Base-by-base conservation (phyloP, 1,140 invertebrate genomes). In the Drosophila carrolli region DNA sequence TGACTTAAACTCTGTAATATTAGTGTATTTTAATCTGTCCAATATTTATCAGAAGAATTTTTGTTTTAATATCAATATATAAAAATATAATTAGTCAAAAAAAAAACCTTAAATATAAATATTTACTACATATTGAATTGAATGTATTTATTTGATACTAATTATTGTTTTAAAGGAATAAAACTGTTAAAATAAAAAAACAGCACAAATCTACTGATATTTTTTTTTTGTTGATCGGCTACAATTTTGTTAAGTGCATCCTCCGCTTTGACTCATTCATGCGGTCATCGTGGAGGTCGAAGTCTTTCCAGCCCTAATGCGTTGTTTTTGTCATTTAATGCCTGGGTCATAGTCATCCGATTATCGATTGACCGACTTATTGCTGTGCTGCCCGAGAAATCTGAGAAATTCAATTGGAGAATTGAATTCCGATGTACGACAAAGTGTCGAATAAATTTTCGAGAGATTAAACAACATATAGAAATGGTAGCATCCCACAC, bases 321-420 rank as follows among this genome's bases (percentile, higher is more conserved):
- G 63, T 59, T 88, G 83, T 68, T 71, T 56, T 77, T 19, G 62
- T 81, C 41, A 71, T 56, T 62, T 27, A 70, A 14, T 46, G 68
- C 67, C 38, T 77, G 73, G 67, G 76, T 76, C 75, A 75, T 40
- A 67, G 58, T 71, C 60, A 71, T 75, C 68, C 66, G 59, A 78
- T 81, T 78, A 86, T 85, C 78, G 82, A 86, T 82, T 85, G 78
- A 68, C 78, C 75, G 53, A 81, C 37, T 81, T 81, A 85, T 72
- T 65, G 73, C 66, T 38, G 63, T 63, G 58, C 48, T 14, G n/a
- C 38, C 19, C 48, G 41, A 46, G 56, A 46, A 55, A 56, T 83
- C 38, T 27, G 38, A 43, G 16, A 47, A 74, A 50, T 58, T 71
- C 51, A 71, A 71, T 81, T 66, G 47, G 46, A 72, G 43, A 51